Evolutionary conservation across 2,888 invertebrate species (phyloP), one percentile per base, ranked within the genome.

Genomic region (Parochlus steinenii): DNA sequence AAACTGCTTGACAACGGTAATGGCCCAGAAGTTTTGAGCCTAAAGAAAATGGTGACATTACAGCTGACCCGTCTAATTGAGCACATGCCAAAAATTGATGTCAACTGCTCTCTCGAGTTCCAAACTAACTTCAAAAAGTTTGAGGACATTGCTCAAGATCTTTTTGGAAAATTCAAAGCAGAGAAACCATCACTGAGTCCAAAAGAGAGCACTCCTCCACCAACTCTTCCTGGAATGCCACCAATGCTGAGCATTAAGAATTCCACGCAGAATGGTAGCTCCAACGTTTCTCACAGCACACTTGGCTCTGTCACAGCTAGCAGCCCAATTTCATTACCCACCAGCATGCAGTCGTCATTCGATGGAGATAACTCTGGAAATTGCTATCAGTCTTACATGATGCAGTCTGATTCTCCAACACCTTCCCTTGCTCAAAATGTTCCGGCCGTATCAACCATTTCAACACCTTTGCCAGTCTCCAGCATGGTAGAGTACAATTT

Each of bases 401-500:
- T 34, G 58, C 42, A 40, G 56, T 54, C 39, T 56, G 58, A 19
- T 57, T 61, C 37, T 44, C 51, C 10, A 53, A 54, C 10, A 39
- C 24, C 51, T 56, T 16, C 50, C 60, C 29, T 47, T 62, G 45
- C 62, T 25, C 49, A 43, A 33, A 41, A 52, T 11, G 50, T 60
- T 37, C 53, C 62, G 33, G 44, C 5, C 11, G 52, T 56, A 22
- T 53, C 60, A 45, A 52, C 56, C 42, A 46, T 57, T 19, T 58
- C 65, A 16, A 62, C 64, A 40, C 65, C 68, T 15, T 64, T 70
- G 18, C 55, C 55, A 36, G 30, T 37, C 38, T 63, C 74, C 8
- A 80, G 79, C 46, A 81, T 85, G 61, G 79, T 81, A 40, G 85
- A 86, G 58, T 86, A 85, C 52, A 86, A 86, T 58, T 61, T 86